phyloP scores from a whole-genome alignment of 2,888 invertebrate genomes.

The Pollenia labialis region DNA sequence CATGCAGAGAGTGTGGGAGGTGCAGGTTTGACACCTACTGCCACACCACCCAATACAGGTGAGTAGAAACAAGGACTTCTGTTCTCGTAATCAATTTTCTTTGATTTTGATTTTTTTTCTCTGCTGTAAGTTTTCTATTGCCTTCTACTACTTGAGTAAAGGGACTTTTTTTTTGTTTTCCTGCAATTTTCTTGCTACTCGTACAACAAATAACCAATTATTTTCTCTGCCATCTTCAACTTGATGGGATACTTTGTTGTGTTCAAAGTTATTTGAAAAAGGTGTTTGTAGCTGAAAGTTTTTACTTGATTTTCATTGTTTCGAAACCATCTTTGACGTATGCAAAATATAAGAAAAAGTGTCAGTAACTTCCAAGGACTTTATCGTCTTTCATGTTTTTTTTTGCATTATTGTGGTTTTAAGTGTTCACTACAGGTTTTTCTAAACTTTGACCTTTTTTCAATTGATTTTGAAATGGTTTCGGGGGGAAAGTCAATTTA shows the following conservation, averaged over 20 bases:
- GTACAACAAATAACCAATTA: slow-evolving; percentile 24
- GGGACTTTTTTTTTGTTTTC: not conserved
- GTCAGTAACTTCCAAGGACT: slow-evolving; percentile 55
- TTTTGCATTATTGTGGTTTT: slow-evolving; percentile 26
- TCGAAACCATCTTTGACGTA: not conserved
- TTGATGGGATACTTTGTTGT: slow-evolving; percentile 36
- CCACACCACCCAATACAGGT: slow-evolving; percentile 77
- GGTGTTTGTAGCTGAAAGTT: slow-evolving; percentile 50
- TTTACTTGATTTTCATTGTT: not conserved
- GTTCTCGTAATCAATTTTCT: slow-evolving; percentile 51
- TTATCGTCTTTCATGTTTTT: slow-evolving; percentile 28
- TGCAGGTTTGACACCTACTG: slow-evolving; percentile 55
- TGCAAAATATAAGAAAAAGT: slow-evolving; percentile 33
- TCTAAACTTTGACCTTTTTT: slow-evolving; percentile 69
- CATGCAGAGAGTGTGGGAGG: slow-evolving; percentile 57
- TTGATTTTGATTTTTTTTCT: slow-evolving; percentile 25
- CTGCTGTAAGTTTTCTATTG: not conserved
- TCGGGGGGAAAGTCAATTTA: slow-evolving; percentile 32
- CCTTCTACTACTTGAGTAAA: slow-evolving; percentile 18
- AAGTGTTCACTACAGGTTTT: slow-evolving; percentile 62
- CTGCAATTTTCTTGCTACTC: not conserved
- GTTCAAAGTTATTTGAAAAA: slow-evolving; percentile 46
- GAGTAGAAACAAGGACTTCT: slow-evolving; percentile 69
- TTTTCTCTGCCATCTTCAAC: not conserved
- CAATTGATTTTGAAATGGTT: slow-evolving; percentile 15